Conservation (phyloP, 2,113 vertebrate species). For the Canis aureus region DNA sequence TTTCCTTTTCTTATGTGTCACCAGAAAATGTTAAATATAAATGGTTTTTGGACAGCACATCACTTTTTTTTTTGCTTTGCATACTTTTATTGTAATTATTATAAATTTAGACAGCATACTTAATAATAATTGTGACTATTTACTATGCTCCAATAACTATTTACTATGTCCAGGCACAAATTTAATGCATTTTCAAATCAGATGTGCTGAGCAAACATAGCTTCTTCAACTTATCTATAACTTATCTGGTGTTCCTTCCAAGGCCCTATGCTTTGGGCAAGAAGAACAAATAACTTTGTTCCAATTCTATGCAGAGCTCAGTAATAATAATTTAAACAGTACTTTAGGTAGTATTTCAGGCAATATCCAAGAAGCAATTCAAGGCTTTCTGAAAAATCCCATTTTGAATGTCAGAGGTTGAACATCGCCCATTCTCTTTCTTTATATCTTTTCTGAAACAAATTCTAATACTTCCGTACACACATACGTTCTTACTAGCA, state of each 20-base stretch:
- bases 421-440: not conserved
- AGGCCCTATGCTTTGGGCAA: constrained; percentile 19
- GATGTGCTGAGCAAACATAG: constrained; percentile 47
- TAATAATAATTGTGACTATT: not conserved
- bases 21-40: constrained; percentile 41
- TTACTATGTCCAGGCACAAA: constrained; percentile 34
- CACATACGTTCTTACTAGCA: not conserved
- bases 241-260: constrained; percentile 47
- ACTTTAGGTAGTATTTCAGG: constrained; percentile 28
- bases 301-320: constrained; percentile 51
- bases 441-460: not conserved
- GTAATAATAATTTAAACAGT: constrained; percentile 34
- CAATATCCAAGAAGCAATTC: not conserved
- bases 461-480: not conserved
- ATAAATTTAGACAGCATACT: not conserved
- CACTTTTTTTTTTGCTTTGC: not conserved
- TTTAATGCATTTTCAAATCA: constrained; percentile 54
- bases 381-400: constrained; percentile 23
- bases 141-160: constrained; percentile 23
- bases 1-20: not conserved
- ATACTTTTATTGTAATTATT: constrained; percentile 32
- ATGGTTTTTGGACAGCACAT: not conserved
- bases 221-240: constrained; percentile 47
- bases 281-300: constrained; percentile 38
- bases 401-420: constrained; percentile 3